Percentiles rank a stretch among this genome's conserved stretches.
Conservation (phyloP, 2,797 vertebrate genomes). For the Tapera naevia region DNA sequence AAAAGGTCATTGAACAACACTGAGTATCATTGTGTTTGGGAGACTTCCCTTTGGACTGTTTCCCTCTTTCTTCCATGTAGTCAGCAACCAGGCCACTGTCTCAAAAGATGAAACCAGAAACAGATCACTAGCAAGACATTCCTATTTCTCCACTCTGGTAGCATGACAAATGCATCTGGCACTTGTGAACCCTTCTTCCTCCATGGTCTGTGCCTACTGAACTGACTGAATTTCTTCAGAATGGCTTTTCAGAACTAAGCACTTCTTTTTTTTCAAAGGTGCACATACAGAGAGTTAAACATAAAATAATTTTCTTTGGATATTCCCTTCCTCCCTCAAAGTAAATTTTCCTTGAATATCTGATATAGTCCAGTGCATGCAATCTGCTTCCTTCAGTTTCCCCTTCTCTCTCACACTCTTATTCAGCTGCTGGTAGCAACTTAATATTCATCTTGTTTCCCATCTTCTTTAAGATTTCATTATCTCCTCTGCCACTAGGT, state of each 20-base stretch:
- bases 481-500: background rate
- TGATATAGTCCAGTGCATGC: background rate
- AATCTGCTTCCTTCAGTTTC: background rate
- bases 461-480: background rate
- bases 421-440: background rate
- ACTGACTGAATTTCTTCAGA: background rate
- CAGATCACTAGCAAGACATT: conserved; percentile 51
- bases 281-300: conserved; percentile 51
- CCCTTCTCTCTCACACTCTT: background rate
- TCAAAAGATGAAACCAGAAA: conserved; percentile 7
- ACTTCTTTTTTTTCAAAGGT: conserved; percentile 31
- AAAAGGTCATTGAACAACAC: background rate
- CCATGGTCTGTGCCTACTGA: conserved; percentile 39
- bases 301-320: conserved; percentile 28
- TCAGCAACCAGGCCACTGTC: background rate
- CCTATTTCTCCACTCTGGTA: conserved; percentile 32
- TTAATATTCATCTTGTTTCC: background rate
- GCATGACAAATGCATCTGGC: conserved; percentile 56
- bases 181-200: conserved; percentile 32
- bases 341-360: background rate
- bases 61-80: background rate
- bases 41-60: conserved; percentile 25
- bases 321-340: background rate
- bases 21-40: background rate
- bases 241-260: conserved; percentile 25